Conservation (phyloP, 1,140 invertebrate species). For the Odontomachus brunneus region DNA sequence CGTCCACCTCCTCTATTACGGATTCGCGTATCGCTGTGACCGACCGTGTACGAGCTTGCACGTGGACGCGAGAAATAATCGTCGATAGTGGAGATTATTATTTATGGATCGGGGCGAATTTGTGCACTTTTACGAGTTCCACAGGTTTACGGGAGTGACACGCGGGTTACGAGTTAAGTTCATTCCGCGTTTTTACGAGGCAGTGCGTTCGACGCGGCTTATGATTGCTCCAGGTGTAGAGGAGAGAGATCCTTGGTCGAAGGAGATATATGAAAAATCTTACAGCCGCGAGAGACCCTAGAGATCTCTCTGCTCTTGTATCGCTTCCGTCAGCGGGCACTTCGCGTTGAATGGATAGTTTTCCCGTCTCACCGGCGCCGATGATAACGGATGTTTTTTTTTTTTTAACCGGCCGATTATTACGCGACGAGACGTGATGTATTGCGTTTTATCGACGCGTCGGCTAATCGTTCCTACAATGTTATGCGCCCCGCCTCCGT, state of each 20-base stretch:
- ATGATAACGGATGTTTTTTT: background rate
- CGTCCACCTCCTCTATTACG: conserved; percentile 52
- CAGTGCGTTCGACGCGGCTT: too few species aligned
- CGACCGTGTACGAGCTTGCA: too few species aligned
- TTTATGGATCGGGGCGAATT: conserved; percentile 1
- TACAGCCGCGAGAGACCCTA: too few species aligned
- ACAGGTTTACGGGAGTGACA: background rate
- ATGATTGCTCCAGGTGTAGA: too few species aligned
- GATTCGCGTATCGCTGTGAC: conserved; percentile 50
- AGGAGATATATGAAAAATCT: too few species aligned
- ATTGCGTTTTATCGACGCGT: conserved; percentile 23
- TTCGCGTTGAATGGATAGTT: background rate
- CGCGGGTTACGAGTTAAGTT: background rate
- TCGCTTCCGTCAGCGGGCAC: background rate
- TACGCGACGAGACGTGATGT: conserved; percentile 6
- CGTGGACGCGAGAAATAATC: background rate
- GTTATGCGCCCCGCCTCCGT: background rate
- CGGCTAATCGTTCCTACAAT: conserved; percentile 49
- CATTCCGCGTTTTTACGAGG: background rate
- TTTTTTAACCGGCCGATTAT: conserved; percentile 20
- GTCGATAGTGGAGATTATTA: background rate
- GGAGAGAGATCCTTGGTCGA: too few species aligned
- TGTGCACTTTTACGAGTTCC: background rate
- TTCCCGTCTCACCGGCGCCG: background rate
- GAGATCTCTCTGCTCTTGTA: too few species aligned